Evolutionary conservation across 1,140 invertebrate species (phyloP).

Genomic region (Diorhabda carinulata): DNA sequence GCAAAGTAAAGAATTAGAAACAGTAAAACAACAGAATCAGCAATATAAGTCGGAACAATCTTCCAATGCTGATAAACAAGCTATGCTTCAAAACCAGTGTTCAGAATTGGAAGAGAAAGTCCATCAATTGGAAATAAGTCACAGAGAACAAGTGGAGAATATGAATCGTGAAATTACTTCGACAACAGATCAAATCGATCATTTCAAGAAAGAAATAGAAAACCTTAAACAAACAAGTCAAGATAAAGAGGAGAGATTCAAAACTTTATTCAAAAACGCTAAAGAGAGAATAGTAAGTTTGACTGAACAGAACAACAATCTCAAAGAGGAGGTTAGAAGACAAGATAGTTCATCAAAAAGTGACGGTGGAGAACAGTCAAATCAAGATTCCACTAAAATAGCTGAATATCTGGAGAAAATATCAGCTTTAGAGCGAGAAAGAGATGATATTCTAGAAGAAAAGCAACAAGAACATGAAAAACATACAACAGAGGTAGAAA

Average conservation of each 20-base stretch:
- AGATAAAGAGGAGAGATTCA: conserved; percentile 70
- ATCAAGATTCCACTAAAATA: conserved; percentile 17
- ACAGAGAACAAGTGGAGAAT: conserved; percentile 56
- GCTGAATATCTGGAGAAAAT: conserved; percentile 35
- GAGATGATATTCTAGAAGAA: conserved; percentile 61
- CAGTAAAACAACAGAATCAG: conserved; percentile 50
- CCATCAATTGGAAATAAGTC: conserved; percentile 48
- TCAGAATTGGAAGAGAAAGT: conserved; percentile 49
- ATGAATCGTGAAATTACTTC: conserved; percentile 57
- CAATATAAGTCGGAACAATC: conserved; percentile 36
- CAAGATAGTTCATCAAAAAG: conserved; percentile 41
- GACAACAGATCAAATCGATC: conserved; percentile 60
- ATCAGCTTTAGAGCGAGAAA: conserved; percentile 57
- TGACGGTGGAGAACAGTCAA: conserved; percentile 28
- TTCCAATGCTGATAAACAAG: conserved; percentile 43
- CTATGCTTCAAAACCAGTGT: conserved; percentile 53
- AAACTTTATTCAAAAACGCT: conserved; percentile 67
- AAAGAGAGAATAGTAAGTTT: conserved; percentile 66
- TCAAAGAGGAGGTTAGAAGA: conserved; percentile 55
- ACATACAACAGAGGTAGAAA: conserved; percentile 67
- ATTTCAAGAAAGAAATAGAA: conserved; percentile 67
- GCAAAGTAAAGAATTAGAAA: conserved; percentile 59
- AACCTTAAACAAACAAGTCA: conserved; percentile 58
- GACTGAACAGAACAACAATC: conserved; percentile 61
- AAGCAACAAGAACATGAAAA: conserved; percentile 60